phyloP scores from a whole-genome alignment of 2,797 vertebrate species.

The Aotus griseimembra region DNA sequence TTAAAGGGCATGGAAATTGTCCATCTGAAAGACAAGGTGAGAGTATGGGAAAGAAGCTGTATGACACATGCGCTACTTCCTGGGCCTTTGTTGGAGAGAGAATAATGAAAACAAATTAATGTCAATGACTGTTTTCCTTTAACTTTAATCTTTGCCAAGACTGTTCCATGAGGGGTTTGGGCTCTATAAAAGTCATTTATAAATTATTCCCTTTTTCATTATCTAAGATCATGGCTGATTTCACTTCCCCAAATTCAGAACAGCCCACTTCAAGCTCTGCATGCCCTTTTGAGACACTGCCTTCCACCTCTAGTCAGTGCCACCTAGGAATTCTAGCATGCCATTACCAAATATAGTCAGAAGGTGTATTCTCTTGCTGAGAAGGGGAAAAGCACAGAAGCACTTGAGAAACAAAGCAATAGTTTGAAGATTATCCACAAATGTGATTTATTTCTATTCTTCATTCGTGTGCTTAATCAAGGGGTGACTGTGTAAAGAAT shows the following conservation, averaged over 20 bases:
- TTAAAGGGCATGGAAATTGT: not conserved
- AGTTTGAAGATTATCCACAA: not conserved
- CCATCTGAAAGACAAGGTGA: not conserved
- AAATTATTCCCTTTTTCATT: not conserved
- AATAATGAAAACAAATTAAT: not conserved
- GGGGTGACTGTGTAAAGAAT: not conserved
- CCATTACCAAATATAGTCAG: not conserved
- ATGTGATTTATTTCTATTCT: slow-evolving; percentile 40
- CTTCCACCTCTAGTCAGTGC: not conserved
- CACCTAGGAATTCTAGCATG: not conserved
- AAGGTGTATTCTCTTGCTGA: not conserved
- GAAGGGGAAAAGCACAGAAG: not conserved
- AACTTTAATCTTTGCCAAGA: not conserved
- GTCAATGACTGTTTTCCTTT: not conserved
- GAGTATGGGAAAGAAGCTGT: not conserved
- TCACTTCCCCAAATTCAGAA: slow-evolving; percentile 6
- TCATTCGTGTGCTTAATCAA: slow-evolving; percentile 50
- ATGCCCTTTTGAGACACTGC: not conserved
- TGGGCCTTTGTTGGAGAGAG: not conserved
- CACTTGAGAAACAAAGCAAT: slow-evolving; percentile 12
- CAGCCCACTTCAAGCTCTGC: not conserved
- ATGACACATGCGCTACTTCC: not conserved
- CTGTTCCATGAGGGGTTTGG: not conserved
- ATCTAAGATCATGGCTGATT: not conserved
- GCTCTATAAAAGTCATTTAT: not conserved